Evolutionary conservation across 2,888 invertebrate species (phyloP).

Genomic region (Metallyticus violacea): DNA sequence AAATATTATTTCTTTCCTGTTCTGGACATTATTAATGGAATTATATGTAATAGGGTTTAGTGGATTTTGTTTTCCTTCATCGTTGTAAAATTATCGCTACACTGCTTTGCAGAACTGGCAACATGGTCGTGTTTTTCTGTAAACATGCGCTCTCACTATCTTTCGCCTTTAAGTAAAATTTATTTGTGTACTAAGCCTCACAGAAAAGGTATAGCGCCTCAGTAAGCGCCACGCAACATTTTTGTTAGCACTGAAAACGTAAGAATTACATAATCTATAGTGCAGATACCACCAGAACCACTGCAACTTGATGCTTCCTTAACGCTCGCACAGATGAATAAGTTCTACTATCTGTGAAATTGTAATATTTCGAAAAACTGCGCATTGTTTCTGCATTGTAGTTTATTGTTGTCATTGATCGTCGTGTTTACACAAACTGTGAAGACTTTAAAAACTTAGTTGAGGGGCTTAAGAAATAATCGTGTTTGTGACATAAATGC

Average conservation of each 20-base stretch:
- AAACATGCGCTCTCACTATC: too few species aligned
- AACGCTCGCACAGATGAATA: not conserved
- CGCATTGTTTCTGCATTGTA: not conserved
- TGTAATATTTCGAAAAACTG: not conserved
- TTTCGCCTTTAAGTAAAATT: too few species aligned
- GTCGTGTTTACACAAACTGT: not conserved
- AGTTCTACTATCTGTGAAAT: not conserved
- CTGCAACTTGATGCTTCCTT: not conserved
- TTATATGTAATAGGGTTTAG: too few species aligned
- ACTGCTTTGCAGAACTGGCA: too few species aligned
- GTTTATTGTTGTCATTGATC: not conserved
- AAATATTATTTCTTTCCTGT: too few species aligned
- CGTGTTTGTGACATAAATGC: not conserved
- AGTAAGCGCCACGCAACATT: too few species aligned
- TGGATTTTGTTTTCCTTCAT: too few species aligned
- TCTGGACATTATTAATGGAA: too few species aligned
- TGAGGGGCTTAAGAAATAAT: not conserved
- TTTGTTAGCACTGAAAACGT: not conserved
- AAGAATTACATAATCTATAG: not conserved
- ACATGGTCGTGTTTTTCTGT: too few species aligned
- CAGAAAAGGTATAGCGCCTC: too few species aligned
- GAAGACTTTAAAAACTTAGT: not conserved
- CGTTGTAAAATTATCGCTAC: too few species aligned
- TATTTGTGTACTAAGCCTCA: too few species aligned
- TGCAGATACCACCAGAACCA: not conserved